Evolutionary conservation across 2,888 invertebrate genomes (phyloP).

Genomic region (Sepiola atlantica): DNA sequence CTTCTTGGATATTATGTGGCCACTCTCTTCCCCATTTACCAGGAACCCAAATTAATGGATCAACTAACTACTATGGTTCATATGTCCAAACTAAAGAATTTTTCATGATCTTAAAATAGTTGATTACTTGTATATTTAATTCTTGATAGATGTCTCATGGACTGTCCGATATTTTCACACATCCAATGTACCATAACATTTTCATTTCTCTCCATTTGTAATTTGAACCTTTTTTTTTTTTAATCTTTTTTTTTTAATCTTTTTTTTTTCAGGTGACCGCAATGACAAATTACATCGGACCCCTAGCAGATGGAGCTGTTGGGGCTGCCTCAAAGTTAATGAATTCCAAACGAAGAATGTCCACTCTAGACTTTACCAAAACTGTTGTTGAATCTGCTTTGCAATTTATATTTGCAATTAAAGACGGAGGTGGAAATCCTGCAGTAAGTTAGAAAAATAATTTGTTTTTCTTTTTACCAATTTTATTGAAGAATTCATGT

Average conservation of each 20-base stretch:
- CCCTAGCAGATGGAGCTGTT: slow-evolving; percentile 87
- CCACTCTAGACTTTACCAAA: slow-evolving; percentile 91
- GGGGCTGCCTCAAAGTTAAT: slow-evolving; percentile 87
- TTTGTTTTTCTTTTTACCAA: background rate
- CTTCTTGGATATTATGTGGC: too few relatives aligned
- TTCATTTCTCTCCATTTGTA: too few relatives aligned
- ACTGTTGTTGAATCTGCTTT: slow-evolving; percentile 95
- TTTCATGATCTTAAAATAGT: too few relatives aligned
- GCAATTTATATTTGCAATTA: slow-evolving; percentile 87
- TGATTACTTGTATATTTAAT: too few relatives aligned
- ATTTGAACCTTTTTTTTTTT: too few relatives aligned
- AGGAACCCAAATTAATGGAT: too few relatives aligned
- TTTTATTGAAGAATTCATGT: background rate
- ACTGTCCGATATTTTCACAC: too few relatives aligned
- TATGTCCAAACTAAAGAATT: too few relatives aligned
- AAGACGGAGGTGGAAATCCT: slow-evolving; percentile 94
- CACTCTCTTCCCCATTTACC: too few relatives aligned
- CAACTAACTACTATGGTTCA: too few relatives aligned
- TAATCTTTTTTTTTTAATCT: background rate
- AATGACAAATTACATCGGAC: slow-evolving; percentile 81
- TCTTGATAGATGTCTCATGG: too few relatives aligned
- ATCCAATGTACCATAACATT: too few relatives aligned
- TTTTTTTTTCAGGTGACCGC: slow-evolving; percentile 66
- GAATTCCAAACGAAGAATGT: slow-evolving; percentile 90
- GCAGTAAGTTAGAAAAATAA: slow-evolving; percentile 78